A percentile compares a stretch with the other conserved stretches of the same genome.
These are phyloP conservation scores for Cossypha dichroa DNA, from an alignment of 2,797 vertebrate species.

Conservation along the genomic window DNA sequence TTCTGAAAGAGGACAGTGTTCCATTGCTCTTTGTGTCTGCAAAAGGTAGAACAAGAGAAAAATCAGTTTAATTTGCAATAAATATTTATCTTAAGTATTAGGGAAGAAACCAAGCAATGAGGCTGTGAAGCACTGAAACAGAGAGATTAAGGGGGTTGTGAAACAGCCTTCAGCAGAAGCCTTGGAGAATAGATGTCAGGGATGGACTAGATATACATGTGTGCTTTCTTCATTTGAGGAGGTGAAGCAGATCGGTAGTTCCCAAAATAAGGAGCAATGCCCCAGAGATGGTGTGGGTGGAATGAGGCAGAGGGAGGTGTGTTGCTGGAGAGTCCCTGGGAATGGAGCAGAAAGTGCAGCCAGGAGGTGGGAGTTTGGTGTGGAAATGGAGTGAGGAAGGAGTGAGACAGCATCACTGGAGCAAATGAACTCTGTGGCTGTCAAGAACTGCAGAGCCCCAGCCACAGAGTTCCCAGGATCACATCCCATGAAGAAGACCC, in stretches of 20 bases:
- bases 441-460: not conserved
- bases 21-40: not conserved
- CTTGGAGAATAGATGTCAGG: not conserved
- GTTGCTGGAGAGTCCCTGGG: not conserved
- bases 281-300: not conserved
- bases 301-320: not conserved
- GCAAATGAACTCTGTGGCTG: not conserved
- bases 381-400: not conserved
- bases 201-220: not conserved
- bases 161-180: not conserved
- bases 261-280: not conserved
- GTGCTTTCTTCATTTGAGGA: not conserved
- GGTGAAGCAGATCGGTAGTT: slow-evolving; percentile 7
- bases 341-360: not conserved
- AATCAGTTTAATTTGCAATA: slow-evolving; percentile 34
- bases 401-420: not conserved
- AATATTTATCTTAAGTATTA: slow-evolving; percentile 39
- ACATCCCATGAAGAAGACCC: not conserved
- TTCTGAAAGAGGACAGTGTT: not conserved
- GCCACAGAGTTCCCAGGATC: not conserved
- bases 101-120: not conserved
- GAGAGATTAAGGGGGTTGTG: not conserved
- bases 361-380: not conserved
- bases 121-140: not conserved
- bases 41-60: not conserved